These are phyloP conservation scores for Ellobium chinense DNA, from an alignment of 2,888 invertebrate species.

Conservation along the genomic window DNA sequence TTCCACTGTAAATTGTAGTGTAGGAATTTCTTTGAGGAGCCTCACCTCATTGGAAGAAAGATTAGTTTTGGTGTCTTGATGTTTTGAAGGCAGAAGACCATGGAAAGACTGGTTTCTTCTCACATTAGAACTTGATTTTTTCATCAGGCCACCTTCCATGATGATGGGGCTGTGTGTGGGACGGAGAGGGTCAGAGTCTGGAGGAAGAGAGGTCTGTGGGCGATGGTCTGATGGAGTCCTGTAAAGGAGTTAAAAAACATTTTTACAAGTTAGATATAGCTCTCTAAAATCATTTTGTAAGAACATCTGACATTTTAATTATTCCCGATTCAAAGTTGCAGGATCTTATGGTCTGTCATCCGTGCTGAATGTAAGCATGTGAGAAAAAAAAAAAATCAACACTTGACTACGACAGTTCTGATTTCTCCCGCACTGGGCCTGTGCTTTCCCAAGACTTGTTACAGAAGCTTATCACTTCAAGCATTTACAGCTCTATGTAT, in stretches of 20 bases:
- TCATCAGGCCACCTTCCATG: slow-evolving; percentile 57
- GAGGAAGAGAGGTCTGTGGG: slow-evolving; percentile 47
- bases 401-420: not conserved
- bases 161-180: slow-evolving; percentile 66
- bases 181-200: slow-evolving; percentile 46
- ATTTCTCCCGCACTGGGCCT: too few relatives aligned
- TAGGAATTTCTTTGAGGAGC: too few relatives aligned
- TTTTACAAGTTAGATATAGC: too few relatives aligned
- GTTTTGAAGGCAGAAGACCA: slow-evolving; percentile 66
- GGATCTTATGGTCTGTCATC: not conserved
- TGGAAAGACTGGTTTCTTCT: slow-evolving; percentile 71
- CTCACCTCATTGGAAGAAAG: slow-evolving; percentile 42
- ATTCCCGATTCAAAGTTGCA: not conserved
- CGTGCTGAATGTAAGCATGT: too few relatives aligned
- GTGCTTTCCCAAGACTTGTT: too few relatives aligned
- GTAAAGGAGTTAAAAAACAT: slow-evolving; percentile 16
- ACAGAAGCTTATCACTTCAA: too few relatives aligned
- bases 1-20: too few relatives aligned
- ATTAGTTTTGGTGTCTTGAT: slow-evolving; percentile 58
- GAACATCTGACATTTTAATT: too few relatives aligned
- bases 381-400: not conserved
- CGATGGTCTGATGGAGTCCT: slow-evolving; percentile 69
- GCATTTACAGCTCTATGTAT: too few relatives aligned
- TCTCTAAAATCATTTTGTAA: too few relatives aligned
- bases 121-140: slow-evolving; percentile 58